Evolutionary conservation across 1,140 invertebrate genomes (phyloP).

Genomic region (Drosophila repletoides): DNA sequence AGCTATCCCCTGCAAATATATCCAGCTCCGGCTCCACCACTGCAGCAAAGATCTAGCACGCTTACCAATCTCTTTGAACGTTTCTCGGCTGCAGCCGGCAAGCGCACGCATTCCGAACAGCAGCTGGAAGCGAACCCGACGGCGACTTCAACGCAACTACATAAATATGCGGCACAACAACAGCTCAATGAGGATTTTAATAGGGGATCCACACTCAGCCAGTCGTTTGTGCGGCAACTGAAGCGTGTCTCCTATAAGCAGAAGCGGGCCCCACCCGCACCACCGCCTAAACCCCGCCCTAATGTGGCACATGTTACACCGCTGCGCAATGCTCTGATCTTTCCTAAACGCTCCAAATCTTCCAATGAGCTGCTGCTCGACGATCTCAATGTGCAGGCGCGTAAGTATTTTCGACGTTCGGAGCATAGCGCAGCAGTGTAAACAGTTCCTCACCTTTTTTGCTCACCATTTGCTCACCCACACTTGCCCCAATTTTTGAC

Average conservation of each 20-base stretch:
- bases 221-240: constrained; percentile 78
- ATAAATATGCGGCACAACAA: constrained; percentile 59
- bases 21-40: constrained; percentile 51
- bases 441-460: constrained; percentile 8
- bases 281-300: constrained; percentile 60
- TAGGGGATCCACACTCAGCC: constrained; percentile 76
- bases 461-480: constrained; percentile 9
- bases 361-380: constrained; percentile 73
- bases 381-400: constrained; percentile 65
- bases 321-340: constrained; percentile 65
- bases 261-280: constrained; percentile 56
- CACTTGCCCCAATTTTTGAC: constrained; percentile 7
- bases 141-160: constrained; percentile 1
- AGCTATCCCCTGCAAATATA: constrained; percentile 56
- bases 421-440: constrained; percentile 67
- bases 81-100: constrained; percentile 9
- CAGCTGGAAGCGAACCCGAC: constrained; percentile 38
- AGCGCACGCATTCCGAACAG: constrained; percentile 44
- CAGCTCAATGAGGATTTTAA: constrained; percentile 70
- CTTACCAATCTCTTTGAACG: constrained; percentile 73
- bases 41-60: constrained; percentile 62
- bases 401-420: constrained; percentile 67
- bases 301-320: constrained; percentile 65
- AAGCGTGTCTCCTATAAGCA: constrained; percentile 60
- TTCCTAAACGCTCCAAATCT: constrained; percentile 71